Base-by-base conservation (phyloP, 2,113 vertebrate species). In the Gavialis gangeticus region DNA sequence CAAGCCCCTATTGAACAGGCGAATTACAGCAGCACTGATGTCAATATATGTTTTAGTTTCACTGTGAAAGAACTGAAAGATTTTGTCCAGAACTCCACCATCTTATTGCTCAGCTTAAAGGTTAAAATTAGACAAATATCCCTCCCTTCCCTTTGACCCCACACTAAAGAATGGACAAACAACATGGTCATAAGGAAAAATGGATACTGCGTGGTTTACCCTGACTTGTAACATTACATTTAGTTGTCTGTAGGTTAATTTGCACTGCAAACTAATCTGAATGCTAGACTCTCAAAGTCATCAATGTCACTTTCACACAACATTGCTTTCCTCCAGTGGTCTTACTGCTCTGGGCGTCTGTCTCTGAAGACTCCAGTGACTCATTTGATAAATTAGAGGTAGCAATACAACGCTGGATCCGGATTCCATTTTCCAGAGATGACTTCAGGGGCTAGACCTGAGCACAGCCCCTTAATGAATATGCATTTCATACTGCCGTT, bases 31-130 rank as follows among this genome's bases (percentile, higher is more conserved):
- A 88, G 79, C 34, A 78, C 59, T 96, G 77, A 79, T 85, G 77
- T 8, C 88, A 92, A 84, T 82, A 87, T 28, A 77, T 94, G 91
- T 62, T 21, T 62, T 92, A 89, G 9, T 81, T 94, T 92, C 81
- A 77, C 87, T 92, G 85, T 94, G 60, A 88, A 96, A 80, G 79
- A 93, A 88, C 81, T 92, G 54, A 82, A 84, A 90, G 27, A 56
- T 16, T 79, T 93, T 94, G 92, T 55, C 84, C 27, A 79, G 55
- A 80, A 93, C 66, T 93, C 88, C 46, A 17, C 17, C 82, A 78
- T 22, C 34, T 90, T 84, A 92, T 1, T 12, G 11, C 46, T 46
- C 46, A 90, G 15, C 75, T 77, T 37, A 82, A 88, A 89, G 17
- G 34, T 71, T 71, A 71, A 71, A 71, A 37, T 71, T n/a, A 22